Base-by-base conservation (phyloP, 2,113 vertebrate genomes). In the Gnathochromis pfefferi region DNA sequence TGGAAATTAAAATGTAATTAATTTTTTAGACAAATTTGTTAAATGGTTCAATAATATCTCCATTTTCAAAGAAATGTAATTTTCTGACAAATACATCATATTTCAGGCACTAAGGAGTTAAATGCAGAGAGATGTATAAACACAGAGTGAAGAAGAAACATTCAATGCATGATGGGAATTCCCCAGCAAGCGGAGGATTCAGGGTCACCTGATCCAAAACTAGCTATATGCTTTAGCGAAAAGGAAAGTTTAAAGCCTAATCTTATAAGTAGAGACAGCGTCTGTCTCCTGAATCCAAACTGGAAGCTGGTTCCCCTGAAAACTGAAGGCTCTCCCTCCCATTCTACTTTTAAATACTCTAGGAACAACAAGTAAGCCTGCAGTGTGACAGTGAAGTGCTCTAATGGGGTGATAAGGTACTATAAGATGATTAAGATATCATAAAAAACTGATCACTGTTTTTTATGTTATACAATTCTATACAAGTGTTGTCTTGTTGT, bases 281-380 rank as follows among this genome's bases (percentile, higher is more conserved):
- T 60, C 16, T 60, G 57, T 33, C 57, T 33, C 9, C 28, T 10
- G 9, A 60, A 60, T 60, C 57, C 31, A 60, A 60, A 33, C 58
- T 60, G 16, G 58, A 60, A 60, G 16, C 28, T 33, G 58, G 58
- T 63, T 60, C 2, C 58, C 28, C 58, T 63, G 58, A 33, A 63
- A 63, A 11, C 58, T 63, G 57, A 60, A 60, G 28, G 57, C 57
- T 33, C 57, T 33, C 5, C 58, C 58, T 63, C 16, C 58, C 16
- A 3, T 33, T 63, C 28, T 63, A 19, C 57, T 60, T 60, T 60
- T 60, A 60, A 60, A 60, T 60, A 60, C 57, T 60, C 57, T 60
- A 60, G 16, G 16, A 60, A 0, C 28, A 60, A 60, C 57, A 19
- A 60, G 57, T 17, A 60, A 6, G 57, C 28, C 57, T 60, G 57